Conservation (phyloP, 2,113 vertebrate genomes). For the Platichthys stellatus region DNA sequence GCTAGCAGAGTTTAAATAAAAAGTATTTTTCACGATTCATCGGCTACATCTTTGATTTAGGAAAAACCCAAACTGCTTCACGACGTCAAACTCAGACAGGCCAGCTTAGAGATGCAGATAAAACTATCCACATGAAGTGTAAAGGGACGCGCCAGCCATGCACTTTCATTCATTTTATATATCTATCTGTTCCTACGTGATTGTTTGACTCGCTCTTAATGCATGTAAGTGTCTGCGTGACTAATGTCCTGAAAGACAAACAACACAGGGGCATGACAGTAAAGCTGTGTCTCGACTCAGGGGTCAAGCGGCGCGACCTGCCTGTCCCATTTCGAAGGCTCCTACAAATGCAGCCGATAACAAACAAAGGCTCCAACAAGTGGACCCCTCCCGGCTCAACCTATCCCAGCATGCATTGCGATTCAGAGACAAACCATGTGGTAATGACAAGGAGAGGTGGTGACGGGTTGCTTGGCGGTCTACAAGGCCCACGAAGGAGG, state of each 20-base stretch:
- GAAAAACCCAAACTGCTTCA: constrained; percentile 8
- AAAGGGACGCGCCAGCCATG: constrained; percentile 63
- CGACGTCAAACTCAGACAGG: constrained; percentile 5
- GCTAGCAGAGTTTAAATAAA: not conserved
- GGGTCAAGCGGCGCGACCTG: not conserved
- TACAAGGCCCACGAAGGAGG: too few species aligned
- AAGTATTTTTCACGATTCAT: not conserved
- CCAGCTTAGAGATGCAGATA: constrained; percentile 20
- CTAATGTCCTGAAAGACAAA: constrained; percentile 10
- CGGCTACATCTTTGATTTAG: constrained; percentile 25
- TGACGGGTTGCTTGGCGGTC: too few species aligned
- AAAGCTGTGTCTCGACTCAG: not conserved
- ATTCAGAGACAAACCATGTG: too few species aligned
- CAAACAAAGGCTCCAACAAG: too few species aligned
- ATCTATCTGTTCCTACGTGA: constrained; percentile 52
- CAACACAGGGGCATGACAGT: not conserved
- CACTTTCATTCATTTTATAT: constrained; percentile 35
- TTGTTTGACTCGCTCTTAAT: constrained; percentile 51
- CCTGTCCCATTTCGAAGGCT: not conserved
- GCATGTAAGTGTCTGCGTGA: constrained; percentile 16
- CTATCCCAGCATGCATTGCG: too few species aligned
- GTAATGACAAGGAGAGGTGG: too few species aligned
- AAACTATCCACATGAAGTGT: constrained; percentile 7
- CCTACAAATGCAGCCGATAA: too few species aligned
- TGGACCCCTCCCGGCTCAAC: too few species aligned